phyloP scores from a whole-genome alignment of 1,140 invertebrate genomes.

The Meloidogyne exigua region DNA sequence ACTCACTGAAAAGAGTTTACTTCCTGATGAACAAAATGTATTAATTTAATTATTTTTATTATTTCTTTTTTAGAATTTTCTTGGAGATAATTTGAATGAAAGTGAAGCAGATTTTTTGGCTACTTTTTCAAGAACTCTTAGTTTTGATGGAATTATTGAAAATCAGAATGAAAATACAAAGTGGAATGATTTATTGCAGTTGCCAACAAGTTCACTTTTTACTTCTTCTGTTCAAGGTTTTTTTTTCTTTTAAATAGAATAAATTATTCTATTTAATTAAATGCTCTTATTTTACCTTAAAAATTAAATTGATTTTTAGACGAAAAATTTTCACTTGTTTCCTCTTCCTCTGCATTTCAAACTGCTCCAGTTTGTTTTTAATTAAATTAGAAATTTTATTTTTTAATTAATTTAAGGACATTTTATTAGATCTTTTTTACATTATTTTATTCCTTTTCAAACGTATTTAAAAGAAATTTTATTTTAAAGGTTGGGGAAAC shows the following conservation, averaged over 20 bases:
- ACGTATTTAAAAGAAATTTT: too few species aligned
- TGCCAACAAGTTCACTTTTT: slow-evolving; percentile 2
- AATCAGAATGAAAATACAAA: slow-evolving; percentile 32
- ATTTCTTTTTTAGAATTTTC: slow-evolving; percentile 19
- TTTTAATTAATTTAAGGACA: too few species aligned
- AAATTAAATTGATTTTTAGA: background rate
- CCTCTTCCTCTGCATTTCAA: background rate
- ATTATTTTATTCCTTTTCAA: too few species aligned
- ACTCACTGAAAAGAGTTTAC: slow-evolving; percentile 54
- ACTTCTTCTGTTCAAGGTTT: background rate
- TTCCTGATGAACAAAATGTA: slow-evolving; percentile 34
- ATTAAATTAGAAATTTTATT: too few species aligned
- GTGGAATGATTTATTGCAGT: background rate
- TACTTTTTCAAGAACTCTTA: slow-evolving; percentile 55
- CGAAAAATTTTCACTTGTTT: background rate
- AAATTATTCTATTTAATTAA: too few species aligned
- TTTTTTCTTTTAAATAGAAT: background rate
- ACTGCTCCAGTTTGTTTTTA: background rate
- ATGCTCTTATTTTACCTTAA: too few species aligned
- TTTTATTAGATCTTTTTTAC: too few species aligned
- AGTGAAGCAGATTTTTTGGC: background rate
- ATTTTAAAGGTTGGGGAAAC: background rate
- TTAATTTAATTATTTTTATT: too few species aligned
- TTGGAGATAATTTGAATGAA: background rate
- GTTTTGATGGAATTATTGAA: slow-evolving; percentile 53